Conservation (phyloP, 2,888 invertebrate species). For the Crossocerus cetratus region DNA sequence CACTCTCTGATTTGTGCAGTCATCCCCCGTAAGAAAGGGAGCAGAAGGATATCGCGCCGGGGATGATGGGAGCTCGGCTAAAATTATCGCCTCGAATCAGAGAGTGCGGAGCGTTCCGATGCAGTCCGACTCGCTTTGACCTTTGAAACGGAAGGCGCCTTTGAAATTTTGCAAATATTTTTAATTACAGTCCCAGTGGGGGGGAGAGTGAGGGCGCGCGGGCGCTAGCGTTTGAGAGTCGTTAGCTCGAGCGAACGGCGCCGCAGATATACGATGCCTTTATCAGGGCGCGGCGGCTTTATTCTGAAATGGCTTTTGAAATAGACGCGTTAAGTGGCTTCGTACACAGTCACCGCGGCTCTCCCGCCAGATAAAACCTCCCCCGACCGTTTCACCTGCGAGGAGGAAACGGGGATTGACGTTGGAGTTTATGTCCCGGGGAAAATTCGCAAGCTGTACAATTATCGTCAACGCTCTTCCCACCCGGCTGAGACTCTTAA, state of each 20-base stretch:
- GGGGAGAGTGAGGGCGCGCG: background rate
- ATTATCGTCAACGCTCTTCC: no score
- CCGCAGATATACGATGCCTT: background rate
- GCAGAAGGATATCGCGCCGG: background rate
- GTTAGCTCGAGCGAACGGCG: background rate
- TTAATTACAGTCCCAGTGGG: slow-evolving; percentile 36
- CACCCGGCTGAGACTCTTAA: no score
- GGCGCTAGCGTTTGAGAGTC: background rate
- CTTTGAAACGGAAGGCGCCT: slow-evolving; percentile 9
- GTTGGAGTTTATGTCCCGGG: no score
- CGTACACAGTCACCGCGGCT: no score
- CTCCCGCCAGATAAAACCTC: no score
- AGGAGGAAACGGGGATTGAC: no score
- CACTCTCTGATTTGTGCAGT: background rate
- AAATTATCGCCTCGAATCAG: background rate
- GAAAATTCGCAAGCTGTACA: no score
- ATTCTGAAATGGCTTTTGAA: background rate
- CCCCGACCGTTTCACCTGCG: no score
- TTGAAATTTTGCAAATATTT: slow-evolving; percentile 26
- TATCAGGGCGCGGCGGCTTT: background rate
- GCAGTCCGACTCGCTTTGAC: background rate
- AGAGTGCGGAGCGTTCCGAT: background rate
- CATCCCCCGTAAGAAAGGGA: slow-evolving; percentile 3
- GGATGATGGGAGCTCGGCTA: background rate
- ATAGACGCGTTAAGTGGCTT: no score